phyloP scores from a whole-genome alignment of 2,797 vertebrate genomes.

The Mustela erminea region DNA sequence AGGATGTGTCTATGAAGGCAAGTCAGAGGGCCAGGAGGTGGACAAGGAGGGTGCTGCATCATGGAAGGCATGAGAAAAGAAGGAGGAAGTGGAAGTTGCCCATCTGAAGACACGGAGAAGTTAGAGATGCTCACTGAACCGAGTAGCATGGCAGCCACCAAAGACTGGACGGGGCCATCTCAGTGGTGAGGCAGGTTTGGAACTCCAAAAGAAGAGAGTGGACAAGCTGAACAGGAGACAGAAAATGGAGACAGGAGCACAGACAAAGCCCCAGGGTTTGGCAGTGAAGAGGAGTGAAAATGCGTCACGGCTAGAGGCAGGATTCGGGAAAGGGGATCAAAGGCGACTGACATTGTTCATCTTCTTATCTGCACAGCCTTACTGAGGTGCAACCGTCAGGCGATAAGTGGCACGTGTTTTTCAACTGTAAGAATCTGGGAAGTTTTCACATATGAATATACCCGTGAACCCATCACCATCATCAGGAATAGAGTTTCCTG shows the following conservation, averaged over 20 bases:
- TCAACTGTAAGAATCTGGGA: not conserved
- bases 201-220: not conserved
- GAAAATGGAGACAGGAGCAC: not conserved
- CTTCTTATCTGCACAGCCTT: not conserved
- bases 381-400: not conserved
- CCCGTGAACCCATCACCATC: not conserved
- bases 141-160: not conserved
- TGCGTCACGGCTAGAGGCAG: not conserved
- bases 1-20: not conserved
- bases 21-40: not conserved
- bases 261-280: not conserved
- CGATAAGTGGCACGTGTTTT: not conserved
- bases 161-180: not conserved
- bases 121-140: not conserved
- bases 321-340: not conserved
- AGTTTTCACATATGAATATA: not conserved
- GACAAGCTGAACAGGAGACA: not conserved
- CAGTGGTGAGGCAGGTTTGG: not conserved
- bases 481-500: not conserved
- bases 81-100: not conserved
- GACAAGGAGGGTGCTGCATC: accelerated
- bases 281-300: not conserved
- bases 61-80: not conserved
- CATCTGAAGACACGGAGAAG: not conserved
- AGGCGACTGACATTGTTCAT: not conserved